Conservation (phyloP, 2,797 vertebrate species). For the Sternarchorhynchus goeldii region DNA sequence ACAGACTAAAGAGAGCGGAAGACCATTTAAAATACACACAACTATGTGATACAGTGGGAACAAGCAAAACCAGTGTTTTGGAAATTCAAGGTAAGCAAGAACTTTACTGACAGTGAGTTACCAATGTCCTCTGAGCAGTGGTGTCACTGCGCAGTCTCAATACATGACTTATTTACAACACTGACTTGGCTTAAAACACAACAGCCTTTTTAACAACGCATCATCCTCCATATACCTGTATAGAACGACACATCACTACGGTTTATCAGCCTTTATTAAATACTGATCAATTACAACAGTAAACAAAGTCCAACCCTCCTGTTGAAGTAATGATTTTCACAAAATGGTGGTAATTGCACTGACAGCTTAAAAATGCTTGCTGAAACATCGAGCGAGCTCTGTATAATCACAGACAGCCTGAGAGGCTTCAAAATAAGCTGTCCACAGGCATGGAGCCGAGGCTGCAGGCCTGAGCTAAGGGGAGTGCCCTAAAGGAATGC, state of each 20-base stretch:
- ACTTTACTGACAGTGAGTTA: conserved; percentile 40
- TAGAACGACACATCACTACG: background rate
- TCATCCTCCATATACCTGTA: conserved; percentile 19
- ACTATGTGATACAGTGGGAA: background rate
- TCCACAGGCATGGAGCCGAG: conserved; percentile 35
- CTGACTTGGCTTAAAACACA: conserved; percentile 40
- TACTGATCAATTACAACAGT: conserved; percentile 5
- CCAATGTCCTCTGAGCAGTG: conserved; percentile 27
- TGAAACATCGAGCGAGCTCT: background rate
- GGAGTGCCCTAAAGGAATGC: conserved; percentile 32
- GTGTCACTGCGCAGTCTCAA: background rate
- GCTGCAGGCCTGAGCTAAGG: conserved; percentile 20
- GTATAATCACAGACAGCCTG: conserved; percentile 5
- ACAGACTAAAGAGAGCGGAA: background rate
- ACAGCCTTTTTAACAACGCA: background rate
- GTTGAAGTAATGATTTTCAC: conserved; percentile 5
- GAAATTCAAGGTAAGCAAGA: conserved; percentile 27
- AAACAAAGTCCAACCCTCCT: background rate
- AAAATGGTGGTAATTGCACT: background rate
- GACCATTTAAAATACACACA: background rate
- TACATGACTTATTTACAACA: conserved; percentile 22
- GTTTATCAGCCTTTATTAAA: background rate
- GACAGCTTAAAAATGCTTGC: conserved; percentile 3
- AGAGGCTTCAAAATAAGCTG: conserved; percentile 36
- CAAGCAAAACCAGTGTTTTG: background rate